Evolutionary conservation across 2,797 vertebrate genomes (phyloP).

Genomic region (Karalla daura): DNA sequence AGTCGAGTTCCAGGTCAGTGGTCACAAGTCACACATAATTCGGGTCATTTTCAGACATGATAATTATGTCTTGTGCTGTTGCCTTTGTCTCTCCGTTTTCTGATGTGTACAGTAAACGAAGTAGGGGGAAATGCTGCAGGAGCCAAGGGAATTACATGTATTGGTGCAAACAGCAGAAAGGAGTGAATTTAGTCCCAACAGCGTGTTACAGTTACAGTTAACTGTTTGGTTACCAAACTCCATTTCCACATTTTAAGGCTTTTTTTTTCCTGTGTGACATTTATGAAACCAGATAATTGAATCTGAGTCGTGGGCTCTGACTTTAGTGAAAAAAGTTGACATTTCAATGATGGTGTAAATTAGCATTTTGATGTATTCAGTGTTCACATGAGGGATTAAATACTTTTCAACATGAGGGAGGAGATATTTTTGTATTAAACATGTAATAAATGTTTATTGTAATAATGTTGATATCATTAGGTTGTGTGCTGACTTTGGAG

Average conservation of each 20-base stretch:
- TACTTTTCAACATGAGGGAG: neutral
- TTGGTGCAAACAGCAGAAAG: neutral
- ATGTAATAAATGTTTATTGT: neutral
- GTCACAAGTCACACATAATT: slow-evolving; percentile 67
- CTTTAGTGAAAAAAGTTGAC: neutral
- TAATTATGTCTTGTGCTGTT: slow-evolving; percentile 46
- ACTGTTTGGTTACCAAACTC: neutral
- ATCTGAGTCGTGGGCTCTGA: neutral
- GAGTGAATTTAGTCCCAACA: neutral
- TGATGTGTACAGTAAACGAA: neutral
- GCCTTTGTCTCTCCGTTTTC: neutral
- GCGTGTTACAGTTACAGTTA: neutral
- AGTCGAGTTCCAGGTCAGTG: slow-evolving; percentile 77
- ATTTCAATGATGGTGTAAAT: neutral
- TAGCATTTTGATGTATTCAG: neutral
- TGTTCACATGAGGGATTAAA: neutral
- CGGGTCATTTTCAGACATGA: slow-evolving; percentile 52
- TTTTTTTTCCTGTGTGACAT: slow-evolving; percentile 1
- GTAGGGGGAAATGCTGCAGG: neutral
- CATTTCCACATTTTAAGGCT: neutral
- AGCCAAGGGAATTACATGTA: neutral
- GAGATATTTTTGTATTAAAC: no score
- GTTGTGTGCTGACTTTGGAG: neutral
- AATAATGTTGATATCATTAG: no score
- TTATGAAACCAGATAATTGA: neutral